Conservation (phyloP, 2,797 vertebrate genomes). For the Pipistrellus pipistrellus region DNA sequence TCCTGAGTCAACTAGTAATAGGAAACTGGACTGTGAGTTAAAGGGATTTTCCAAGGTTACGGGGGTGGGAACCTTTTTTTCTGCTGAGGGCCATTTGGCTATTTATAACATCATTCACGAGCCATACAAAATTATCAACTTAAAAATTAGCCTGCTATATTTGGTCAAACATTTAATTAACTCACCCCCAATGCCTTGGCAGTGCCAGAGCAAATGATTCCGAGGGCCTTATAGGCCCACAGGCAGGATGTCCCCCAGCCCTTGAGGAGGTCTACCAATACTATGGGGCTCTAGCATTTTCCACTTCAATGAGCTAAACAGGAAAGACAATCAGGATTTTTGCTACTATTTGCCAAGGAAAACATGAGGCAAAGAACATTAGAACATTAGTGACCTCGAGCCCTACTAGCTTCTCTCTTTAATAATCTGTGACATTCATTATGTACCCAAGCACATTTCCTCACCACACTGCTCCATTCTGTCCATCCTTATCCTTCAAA, state of each 20-base stretch:
- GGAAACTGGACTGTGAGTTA: conserved; percentile 21
- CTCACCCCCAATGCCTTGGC: too few relatives aligned
- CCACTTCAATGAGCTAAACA: not conserved
- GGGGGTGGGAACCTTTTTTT: too few relatives aligned
- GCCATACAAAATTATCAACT: too few relatives aligned
- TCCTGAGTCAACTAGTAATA: not conserved
- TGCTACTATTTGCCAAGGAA: not conserved
- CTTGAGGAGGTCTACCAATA: not conserved
- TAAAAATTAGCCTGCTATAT: too few relatives aligned
- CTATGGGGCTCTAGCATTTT: not conserved
- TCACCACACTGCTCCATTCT: not conserved
- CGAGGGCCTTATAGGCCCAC: too few relatives aligned
- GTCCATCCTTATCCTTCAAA: conserved; percentile 36
- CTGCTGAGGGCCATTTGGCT: too few relatives aligned
- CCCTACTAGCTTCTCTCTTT: not conserved
- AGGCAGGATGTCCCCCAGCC: too few relatives aligned
- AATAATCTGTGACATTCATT: not conserved
- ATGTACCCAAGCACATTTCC: conserved; percentile 6
- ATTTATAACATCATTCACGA: too few relatives aligned
- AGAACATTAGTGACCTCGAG: not conserved
- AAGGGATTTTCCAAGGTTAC: not conserved
- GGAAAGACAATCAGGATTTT: conserved; percentile 29
- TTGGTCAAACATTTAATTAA: too few relatives aligned
- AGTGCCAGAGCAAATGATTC: too few relatives aligned
- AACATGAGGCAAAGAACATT: not conserved